Conservation (phyloP, 2,113 vertebrate genomes). For the Phalacrocorax carbo region DNA sequence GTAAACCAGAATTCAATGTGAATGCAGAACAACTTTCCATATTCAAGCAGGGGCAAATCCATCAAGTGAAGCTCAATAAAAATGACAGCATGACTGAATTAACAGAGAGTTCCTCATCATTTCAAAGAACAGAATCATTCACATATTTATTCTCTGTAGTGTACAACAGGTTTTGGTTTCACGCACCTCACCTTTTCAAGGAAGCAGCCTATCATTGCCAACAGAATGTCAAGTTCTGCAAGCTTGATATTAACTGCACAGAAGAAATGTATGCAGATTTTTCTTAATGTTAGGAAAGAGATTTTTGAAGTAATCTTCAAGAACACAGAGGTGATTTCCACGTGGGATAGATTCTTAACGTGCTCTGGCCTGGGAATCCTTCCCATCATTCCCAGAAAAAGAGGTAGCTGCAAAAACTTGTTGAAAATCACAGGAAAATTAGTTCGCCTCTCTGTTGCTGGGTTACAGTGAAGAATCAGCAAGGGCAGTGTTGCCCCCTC, state of each 20-base stretch:
- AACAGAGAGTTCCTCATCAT: background rate
- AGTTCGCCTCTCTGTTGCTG: background rate
- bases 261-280: background rate
- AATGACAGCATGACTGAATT: constrained; percentile 30
- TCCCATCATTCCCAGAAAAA: background rate
- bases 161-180: constrained; percentile 19
- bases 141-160: background rate
- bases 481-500: background rate
- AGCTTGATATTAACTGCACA: background rate
- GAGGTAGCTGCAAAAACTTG: background rate
- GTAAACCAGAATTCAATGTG: background rate
- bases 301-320: background rate
- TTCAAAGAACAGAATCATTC: constrained; percentile 38
- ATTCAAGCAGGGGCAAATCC: constrained; percentile 29
- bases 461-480: background rate
- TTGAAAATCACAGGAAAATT: background rate
- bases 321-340: background rate
- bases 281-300: background rate
- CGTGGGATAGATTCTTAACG: background rate
- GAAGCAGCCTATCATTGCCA: background rate
- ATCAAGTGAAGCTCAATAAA: constrained; percentile 26
- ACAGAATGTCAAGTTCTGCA: background rate
- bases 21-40: constrained; percentile 24
- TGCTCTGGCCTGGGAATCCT: background rate
- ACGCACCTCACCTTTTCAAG: background rate